Evolutionary conservation across 2,797 vertebrate genomes (phyloP), one percentile per base, ranked within the genome.

Genomic region (Pseudomugil gertrudae): DNA sequence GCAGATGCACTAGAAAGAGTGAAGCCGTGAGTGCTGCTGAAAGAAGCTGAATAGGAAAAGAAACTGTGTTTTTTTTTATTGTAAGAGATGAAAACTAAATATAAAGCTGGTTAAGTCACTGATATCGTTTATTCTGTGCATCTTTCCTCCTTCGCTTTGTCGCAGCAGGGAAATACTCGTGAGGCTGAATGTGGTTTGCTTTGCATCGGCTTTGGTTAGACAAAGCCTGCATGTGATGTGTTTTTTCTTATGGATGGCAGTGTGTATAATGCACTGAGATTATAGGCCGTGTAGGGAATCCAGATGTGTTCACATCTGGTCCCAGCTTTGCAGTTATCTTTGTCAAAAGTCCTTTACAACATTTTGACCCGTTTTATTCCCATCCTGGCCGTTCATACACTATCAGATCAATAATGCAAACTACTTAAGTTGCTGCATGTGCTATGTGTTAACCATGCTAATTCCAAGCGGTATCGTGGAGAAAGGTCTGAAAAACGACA

Each of bases 61-160:
- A 24, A 30, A 47, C 33, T 10, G 17, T 29, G 24, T 30, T 48
- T 67, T 43, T 56, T 19, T 60, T 84, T 84, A 83, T 80, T 78
- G 80, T 77, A 83, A 66, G 69, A 78, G 61, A 79, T 64, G 5
- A 33, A 21, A 5, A 43, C 53, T 35, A 48, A 40, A 43, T 38
- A 52, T 63, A 60, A 80, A 66, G 77, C 80, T 87, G 81, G 75
- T 84, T 85, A 55, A 67, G 60, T 72, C 54, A 24, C 27, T 63
- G 23, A 30, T 52, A 15, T 63, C 70, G 24, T 63, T 72, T 48
- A 14, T 69, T 57, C 62, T 83, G 60, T 83, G 79, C 60, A 80
- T 69, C 36, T 48, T 56, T 59, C 45, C 54, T 67, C 45, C 15
- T 11, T 45, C 23, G 14, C 52, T 63, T 17, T 35, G 45, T 71